Conservation (phyloP, 2,797 vertebrate species). For the Petrocephalus schoutedeni region DNA sequence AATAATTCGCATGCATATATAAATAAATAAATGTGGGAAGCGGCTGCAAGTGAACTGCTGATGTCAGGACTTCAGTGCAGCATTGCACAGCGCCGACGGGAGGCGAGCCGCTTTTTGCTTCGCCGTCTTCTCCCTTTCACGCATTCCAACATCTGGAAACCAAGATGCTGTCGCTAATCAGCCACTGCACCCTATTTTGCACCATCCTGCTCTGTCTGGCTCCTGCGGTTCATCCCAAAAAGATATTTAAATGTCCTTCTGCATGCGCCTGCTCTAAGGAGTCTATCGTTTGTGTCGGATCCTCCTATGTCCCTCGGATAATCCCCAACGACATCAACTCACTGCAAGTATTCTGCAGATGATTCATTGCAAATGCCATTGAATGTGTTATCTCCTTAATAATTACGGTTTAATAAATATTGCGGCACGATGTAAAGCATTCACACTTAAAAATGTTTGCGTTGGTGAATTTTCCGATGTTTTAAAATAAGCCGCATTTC, state of each 20-base stretch:
- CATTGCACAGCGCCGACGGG: neutral
- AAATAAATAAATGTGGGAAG: slow-evolving; percentile 18
- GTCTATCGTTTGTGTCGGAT: slow-evolving; percentile 86
- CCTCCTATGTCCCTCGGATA: slow-evolving; percentile 72
- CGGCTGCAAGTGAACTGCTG: slow-evolving; percentile 8
- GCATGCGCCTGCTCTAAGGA: slow-evolving; percentile 90
- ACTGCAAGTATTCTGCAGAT: slow-evolving; percentile 68
- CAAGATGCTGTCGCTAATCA: slow-evolving; percentile 52
- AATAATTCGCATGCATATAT: slow-evolving; percentile 9
- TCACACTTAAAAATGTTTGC: neutral
- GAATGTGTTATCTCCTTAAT: neutral
- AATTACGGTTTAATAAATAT: neutral
- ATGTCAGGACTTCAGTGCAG: slow-evolving; percentile 24
- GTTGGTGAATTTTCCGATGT: neutral
- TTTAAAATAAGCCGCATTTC: neutral
- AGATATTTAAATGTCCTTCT: slow-evolving; percentile 74
- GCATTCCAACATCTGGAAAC: slow-evolving; percentile 27
- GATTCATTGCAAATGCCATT: neutral
- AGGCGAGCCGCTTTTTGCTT: neutral
- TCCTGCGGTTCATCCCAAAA: slow-evolving; percentile 57
- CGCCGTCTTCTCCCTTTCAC: neutral
- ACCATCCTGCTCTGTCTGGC: slow-evolving; percentile 55
- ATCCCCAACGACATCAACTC: slow-evolving; percentile 83
- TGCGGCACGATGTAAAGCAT: neutral
- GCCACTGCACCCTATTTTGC: slow-evolving; percentile 41